A percentile compares a stretch with the other conserved stretches of the same genome.
Evolutionary conservation across 2,797 vertebrate genomes (phyloP).

Genomic region (Capromys pilorides): DNA sequence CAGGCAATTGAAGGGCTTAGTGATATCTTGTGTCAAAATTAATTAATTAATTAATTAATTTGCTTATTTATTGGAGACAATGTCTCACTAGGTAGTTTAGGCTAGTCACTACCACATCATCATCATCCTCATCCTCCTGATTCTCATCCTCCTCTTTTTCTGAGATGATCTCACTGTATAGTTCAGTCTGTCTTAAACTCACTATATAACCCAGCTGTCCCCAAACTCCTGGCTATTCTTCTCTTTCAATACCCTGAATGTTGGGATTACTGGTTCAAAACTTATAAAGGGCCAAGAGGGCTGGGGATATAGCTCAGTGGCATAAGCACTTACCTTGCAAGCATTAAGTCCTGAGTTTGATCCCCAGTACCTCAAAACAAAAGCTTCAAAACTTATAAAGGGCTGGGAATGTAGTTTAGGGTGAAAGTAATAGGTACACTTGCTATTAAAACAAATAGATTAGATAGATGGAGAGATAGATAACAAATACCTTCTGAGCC

Average conservation of each 20-base stretch:
- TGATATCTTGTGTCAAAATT: neutral
- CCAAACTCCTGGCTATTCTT: neutral
- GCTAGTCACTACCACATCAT: neutral
- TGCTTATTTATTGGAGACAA: neutral
- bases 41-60: neutral
- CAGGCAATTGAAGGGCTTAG: neutral
- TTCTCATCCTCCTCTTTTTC: neutral
- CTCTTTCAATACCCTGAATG: neutral
- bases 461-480: neutral
- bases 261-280: neutral
- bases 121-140: neutral
- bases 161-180: neutral
- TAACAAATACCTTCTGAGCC: neutral
- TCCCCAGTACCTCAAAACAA: too few relatives aligned
- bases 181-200: neutral
- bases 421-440: neutral
- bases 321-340: too few relatives aligned
- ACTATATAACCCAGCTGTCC: neutral
- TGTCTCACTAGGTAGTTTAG: neutral
- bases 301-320: too few relatives aligned
- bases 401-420: neutral
- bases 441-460: neutral
- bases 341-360: too few relatives aligned
- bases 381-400: neutral
- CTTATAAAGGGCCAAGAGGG: neutral